Percentiles rank a stretch among this genome's conserved stretches.
These are phyloP conservation scores for Melinopterus prodromus DNA, from an alignment of 2,888 invertebrate species.

Conservation along the genomic window DNA sequence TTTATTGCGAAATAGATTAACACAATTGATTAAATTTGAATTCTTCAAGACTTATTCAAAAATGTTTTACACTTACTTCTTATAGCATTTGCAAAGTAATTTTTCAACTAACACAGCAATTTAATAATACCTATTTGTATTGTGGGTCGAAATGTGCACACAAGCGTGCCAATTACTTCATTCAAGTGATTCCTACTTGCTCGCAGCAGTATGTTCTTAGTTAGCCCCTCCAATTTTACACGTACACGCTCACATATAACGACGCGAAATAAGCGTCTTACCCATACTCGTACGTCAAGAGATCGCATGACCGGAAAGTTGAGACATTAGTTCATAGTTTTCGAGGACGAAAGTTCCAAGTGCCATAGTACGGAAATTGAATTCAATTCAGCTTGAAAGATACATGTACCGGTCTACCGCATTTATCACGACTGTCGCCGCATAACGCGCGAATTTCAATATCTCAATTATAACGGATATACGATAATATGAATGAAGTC, in stretches of 20 bases:
- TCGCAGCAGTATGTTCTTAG: not conserved
- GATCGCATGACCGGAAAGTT: constrained; percentile 4
- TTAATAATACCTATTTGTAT: not conserved
- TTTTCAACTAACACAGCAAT: not conserved
- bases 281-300: not conserved
- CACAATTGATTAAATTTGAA: too few species aligned
- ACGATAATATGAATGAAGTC: too few species aligned
- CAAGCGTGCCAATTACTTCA: not conserved
- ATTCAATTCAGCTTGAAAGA: not conserved
- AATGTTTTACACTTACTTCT: too few species aligned
- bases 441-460: not conserved
- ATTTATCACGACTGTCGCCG: not conserved
- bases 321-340: not conserved
- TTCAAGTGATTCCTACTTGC: not conserved
- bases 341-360: not conserved
- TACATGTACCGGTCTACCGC: not conserved
- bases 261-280: not conserved
- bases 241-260: not conserved
- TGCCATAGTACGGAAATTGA: not conserved
- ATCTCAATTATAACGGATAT: not conserved
- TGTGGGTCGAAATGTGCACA: not conserved
- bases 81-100: too few species aligned
- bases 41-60: too few species aligned
- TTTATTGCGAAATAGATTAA: too few species aligned
- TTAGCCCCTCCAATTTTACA: not conserved